Evolutionary conservation across 2,113 vertebrate genomes (phyloP).

Genomic region (Microtus pennsylvanicus): DNA sequence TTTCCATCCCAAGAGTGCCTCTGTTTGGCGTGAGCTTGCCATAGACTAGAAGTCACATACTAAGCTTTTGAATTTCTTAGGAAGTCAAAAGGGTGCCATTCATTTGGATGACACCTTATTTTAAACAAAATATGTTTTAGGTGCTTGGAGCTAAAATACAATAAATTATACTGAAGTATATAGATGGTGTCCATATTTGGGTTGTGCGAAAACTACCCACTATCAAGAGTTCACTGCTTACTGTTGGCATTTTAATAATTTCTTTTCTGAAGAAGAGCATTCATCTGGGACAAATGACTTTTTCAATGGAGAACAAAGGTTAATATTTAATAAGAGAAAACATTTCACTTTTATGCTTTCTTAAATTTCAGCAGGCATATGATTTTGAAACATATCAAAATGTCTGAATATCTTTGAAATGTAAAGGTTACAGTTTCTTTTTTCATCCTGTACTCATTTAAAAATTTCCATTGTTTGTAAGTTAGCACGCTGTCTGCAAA

Average conservation of each 20-base stretch:
- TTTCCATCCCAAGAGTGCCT: neutral
- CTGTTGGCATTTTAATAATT: slow-evolving; percentile 13
- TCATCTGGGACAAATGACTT: neutral
- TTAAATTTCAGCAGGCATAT: slow-evolving; percentile 42
- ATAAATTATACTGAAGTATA: neutral
- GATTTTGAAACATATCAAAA: slow-evolving; percentile 20
- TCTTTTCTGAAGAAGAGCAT: slow-evolving; percentile 38
- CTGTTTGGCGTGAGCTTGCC: neutral
- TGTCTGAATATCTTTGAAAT: slow-evolving; percentile 28
- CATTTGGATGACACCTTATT: slow-evolving; percentile 51
- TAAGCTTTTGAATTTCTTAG: neutral
- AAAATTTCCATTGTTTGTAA: slow-evolving; percentile 45
- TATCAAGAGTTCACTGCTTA: neutral
- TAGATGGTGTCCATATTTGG: neutral
- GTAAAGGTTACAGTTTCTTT: slow-evolving; percentile 34
- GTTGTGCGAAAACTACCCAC: neutral
- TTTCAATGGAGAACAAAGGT: neutral
- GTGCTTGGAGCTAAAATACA: neutral
- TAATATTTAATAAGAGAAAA: slow-evolving; percentile 58
- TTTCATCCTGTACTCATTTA: slow-evolving; percentile 33
- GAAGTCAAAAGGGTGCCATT: neutral
- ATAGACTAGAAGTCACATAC: neutral
- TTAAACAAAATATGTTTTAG: slow-evolving; percentile 45
- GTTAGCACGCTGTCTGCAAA: slow-evolving; percentile 44
- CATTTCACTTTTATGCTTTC: slow-evolving; percentile 58